phyloP scores from a whole-genome alignment of 1,140 invertebrate genomes.

The Matsumurasca onukii region DNA sequence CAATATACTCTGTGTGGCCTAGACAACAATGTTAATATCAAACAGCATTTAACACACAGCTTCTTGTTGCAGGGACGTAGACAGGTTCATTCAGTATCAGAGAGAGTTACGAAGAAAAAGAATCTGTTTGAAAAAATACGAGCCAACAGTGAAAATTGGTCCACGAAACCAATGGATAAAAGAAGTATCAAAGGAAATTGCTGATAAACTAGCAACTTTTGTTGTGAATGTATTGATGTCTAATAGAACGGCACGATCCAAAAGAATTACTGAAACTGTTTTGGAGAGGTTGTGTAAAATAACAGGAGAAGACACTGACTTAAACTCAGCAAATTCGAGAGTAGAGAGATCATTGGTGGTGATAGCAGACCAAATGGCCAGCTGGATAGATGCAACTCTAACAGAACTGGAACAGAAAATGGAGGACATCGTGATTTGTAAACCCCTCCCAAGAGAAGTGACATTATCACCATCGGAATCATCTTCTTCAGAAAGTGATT shows the following conservation, averaged over 20 bases:
- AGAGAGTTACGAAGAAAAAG: neutral
- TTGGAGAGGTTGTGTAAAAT: neutral
- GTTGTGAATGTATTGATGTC: neutral
- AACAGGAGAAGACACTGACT: neutral
- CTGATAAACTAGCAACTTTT: neutral
- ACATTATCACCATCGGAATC: neutral
- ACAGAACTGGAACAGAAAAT: slow-evolving; percentile 3
- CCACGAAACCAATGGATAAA: slow-evolving; percentile 9
- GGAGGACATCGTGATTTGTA: neutral
- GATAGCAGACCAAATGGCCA: neutral
- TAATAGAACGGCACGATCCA: neutral
- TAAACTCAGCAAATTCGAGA: neutral
- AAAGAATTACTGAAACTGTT: slow-evolving; percentile 2
- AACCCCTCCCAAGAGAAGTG: neutral
- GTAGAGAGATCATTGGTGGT: neutral
- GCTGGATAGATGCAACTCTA: neutral
- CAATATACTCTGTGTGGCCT: neutral
- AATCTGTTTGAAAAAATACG: neutral
- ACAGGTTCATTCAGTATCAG: neutral
- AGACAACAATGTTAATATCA: neutral
- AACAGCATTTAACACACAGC: neutral
- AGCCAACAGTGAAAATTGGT: neutral
- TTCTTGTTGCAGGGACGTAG: neutral
- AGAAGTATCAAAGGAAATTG: slow-evolving; percentile 7
- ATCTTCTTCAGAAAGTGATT: neutral